These are phyloP conservation scores for Eublepharis macularius DNA, from an alignment of 2,113 vertebrate genomes.

Conservation along the genomic window DNA sequence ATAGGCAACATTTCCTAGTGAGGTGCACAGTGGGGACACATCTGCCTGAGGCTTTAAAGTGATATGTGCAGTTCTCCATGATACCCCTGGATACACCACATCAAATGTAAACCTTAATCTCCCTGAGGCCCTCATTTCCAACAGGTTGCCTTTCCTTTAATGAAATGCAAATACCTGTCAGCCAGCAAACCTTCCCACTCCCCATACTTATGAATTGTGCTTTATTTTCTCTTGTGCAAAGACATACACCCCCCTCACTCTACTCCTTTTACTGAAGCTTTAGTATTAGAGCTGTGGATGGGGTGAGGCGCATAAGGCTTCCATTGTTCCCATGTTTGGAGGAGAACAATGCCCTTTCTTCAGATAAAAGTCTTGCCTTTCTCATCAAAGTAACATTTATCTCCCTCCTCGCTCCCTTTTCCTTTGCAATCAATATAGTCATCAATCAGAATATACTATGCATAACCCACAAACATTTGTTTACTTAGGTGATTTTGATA, in stretches of 20 bases:
- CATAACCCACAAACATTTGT: conserved; percentile 19
- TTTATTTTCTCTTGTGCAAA: conserved; percentile 71
- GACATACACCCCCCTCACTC: conserved; percentile 53
- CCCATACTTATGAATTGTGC: conserved; percentile 63
- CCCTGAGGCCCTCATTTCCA: not conserved
- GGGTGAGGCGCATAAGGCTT: conserved; percentile 68
- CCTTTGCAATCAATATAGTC: conserved; percentile 36
- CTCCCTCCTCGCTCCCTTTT: conserved; percentile 58
- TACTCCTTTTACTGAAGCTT: conserved; percentile 54
- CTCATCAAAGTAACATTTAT: conserved; percentile 72
- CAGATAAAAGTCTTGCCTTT: conserved; percentile 68
- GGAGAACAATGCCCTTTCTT: conserved; percentile 69
- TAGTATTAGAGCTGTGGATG: conserved; percentile 50
- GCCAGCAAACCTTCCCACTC: conserved; percentile 27
- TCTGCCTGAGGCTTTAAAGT: not conserved
- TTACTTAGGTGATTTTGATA: not conserved
- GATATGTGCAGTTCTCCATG: not conserved
- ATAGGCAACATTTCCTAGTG: not conserved
- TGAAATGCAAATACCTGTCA: conserved; percentile 42
- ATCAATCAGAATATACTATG: conserved; percentile 17
- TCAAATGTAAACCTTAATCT: not conserved
- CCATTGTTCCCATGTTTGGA: conserved; percentile 70
- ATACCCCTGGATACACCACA: not conserved
- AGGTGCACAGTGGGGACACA: not conserved
- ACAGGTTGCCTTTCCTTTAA: conserved; percentile 28